These are phyloP conservation scores for Daktulosphaira vitifoliae DNA, from an alignment of 1,140 invertebrate genomes.

Conservation along the genomic window DNA sequence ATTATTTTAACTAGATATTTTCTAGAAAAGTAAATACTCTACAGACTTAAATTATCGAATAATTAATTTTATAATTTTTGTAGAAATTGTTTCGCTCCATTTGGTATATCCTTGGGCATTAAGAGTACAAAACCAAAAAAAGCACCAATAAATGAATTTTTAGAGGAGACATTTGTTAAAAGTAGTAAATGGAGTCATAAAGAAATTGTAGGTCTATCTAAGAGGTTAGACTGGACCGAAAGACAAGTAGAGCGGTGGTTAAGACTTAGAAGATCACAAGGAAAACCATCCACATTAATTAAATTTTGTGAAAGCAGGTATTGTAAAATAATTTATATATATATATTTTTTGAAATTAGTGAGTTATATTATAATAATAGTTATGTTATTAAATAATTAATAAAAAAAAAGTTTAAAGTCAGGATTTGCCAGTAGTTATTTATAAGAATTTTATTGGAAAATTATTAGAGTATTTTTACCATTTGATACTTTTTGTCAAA, in stretches of 20 bases:
- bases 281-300: slow-evolving; percentile 77
- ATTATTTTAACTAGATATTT: slow-evolving; percentile 64
- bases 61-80: slow-evolving; percentile 39
- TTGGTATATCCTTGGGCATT: slow-evolving; percentile 66
- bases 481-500: no score
- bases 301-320: slow-evolving; percentile 84
- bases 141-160: slow-evolving; percentile 55
- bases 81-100: slow-evolving; percentile 67
- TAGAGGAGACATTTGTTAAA: slow-evolving; percentile 62
- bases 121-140: slow-evolving; percentile 65
- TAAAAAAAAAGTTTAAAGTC: no score
- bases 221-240: slow-evolving; percentile 79
- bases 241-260: slow-evolving; percentile 86
- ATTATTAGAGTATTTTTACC: no score
- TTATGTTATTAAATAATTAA: no score
- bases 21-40: slow-evolving; percentile 64
- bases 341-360: neutral
- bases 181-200: slow-evolving; percentile 62
- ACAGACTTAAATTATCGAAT: neutral
- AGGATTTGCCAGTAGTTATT: no score
- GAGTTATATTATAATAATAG: no score
- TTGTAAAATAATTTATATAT: neutral
- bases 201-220: slow-evolving; percentile 65
- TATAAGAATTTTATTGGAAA: no score
- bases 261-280: slow-evolving; percentile 65